Evolutionary conservation across 30 jellyfish, hydroid and myxozoan genomes (phyloP), one percentile per base, ranked within the genome.

Genomic region (Euphysa ruthae): DNA sequence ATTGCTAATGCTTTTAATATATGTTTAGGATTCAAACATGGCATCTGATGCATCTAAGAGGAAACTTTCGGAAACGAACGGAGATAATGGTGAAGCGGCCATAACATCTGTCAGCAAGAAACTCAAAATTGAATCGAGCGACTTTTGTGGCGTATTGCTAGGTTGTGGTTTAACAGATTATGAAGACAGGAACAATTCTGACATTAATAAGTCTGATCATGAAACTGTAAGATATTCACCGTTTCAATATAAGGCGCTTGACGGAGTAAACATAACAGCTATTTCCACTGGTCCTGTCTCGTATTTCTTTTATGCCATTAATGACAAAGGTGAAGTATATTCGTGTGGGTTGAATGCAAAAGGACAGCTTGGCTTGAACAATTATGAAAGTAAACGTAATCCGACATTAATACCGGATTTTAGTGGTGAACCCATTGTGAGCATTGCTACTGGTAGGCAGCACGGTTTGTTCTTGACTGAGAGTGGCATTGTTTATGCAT

Each of bases 201-300:
- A 44, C 19, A 22, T 68, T 31, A 0, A 16, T 0, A 68, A 68
- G 46, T 8, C 43, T 19, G 69, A 57, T 68, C n/a, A n/a, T n/a
- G n/a, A n/a, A n/a, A 20, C 55, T 43, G 8, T 68, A 14, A 44
- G 49, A 52, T 68, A 69, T 72, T 68, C 80, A 15, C 80, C 80
- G 4, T 55, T 21, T 68, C 71, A 30, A 10, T 68, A 14, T 44
- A 26, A 68, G 16, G 49, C 56, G 21, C 32, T 68, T 16, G 69
- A 68, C n/a, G 80, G 80, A 16, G 32, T 68, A 6, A 49, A 43
- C 19, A 43, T 68, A 0, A 68, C 54, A 6, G 49, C 46, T 28
- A 69, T 68, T 16, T 68, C 80, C 8, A 19, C 77, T 19, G 80
- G 80, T 1, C 66, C 80, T 49, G 80, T 68, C 25, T 68, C 80